Base-by-base conservation (phyloP, 2,888 invertebrate species). In the Glaucopsyche alexis region DNA sequence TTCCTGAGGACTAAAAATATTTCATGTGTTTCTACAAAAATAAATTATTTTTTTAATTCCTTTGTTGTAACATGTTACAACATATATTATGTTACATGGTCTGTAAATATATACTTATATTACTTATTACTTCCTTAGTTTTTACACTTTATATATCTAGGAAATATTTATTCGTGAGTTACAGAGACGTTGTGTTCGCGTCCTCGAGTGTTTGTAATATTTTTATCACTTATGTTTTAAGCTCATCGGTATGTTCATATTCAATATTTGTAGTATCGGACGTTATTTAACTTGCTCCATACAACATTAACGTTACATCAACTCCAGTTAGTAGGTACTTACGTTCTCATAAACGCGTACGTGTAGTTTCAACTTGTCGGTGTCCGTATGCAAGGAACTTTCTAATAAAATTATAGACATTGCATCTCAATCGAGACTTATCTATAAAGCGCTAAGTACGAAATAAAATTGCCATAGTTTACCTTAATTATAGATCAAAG, bases 381-480 rank as follows among this genome's bases (percentile, higher is more conserved):
- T 75, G 85, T 86, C 87, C 86, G 87, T 86, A 89, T 87, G 86
- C 86, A 88, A 86, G 85, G 86, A 82, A 91, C 91, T 91, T 91
- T 91, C 91, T 91, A 91, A 90, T 88, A 86, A 85, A 87, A 85
- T 85, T 77, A 77, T 75, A 77, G 75, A 75, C 76, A 77, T 75
- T 11, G 72, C 73, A 74, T 75, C 65, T 49, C 73, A 66, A 73
- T 74, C 74, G 75, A 75, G 71, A 47, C 45, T 14, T 69, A 69
- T 19, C 13, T 38, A 65, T 38, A 65, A 19, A 19, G 19, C 14
- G 47, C 14, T 11, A 29, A 29, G 47, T 69, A 14, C 14, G 60
- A 78, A 78, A 72, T 71, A 72, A 71, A 77, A 76, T 69, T 47
- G 42, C 74, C 71, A 76, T 76, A 77, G 80, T 84, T 86, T 85